phyloP scores from a whole-genome alignment of 2,113 vertebrate species.

The Notothenia rossii region DNA sequence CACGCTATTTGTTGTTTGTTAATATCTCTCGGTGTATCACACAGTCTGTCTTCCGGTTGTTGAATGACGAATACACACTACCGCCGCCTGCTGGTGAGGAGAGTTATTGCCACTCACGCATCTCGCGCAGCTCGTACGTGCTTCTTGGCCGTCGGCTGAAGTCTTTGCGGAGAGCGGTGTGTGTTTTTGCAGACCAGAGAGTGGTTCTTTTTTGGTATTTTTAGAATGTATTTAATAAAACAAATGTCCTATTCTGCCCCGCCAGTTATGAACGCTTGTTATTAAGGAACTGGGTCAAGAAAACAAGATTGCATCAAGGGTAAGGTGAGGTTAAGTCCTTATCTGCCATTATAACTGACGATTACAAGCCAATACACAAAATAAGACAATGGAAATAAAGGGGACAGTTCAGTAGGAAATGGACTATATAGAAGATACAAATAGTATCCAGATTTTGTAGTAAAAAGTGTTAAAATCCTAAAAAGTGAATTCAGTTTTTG shows the following conservation, averaged over 20 bases:
- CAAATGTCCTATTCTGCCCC: background rate
- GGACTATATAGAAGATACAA: background rate
- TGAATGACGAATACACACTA: too few species aligned
- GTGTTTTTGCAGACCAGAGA: background rate
- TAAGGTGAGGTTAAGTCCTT: background rate
- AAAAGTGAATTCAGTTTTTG: background rate
- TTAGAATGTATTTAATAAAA: background rate
- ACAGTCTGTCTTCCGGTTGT: too few species aligned
- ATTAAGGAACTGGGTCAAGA: background rate
- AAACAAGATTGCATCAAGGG: background rate
- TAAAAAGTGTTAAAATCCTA: too few species aligned
- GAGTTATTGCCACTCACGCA: too few species aligned
- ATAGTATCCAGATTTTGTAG: too few species aligned
- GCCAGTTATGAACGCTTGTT: background rate
- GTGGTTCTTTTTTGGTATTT: background rate
- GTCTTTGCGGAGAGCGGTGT: background rate
- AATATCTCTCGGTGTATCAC: too few species aligned
- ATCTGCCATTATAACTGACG: background rate
- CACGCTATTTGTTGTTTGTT: too few species aligned
- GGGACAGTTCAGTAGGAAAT: background rate
- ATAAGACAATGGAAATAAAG: background rate
- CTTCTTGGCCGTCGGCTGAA: too few species aligned
- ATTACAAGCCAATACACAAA: background rate
- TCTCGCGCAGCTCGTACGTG: too few species aligned
- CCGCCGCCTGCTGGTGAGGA: too few species aligned